These are phyloP conservation scores for Polyommatus iphigenia DNA, from an alignment of 2,888 invertebrate genomes.

Conservation along the genomic window DNA sequence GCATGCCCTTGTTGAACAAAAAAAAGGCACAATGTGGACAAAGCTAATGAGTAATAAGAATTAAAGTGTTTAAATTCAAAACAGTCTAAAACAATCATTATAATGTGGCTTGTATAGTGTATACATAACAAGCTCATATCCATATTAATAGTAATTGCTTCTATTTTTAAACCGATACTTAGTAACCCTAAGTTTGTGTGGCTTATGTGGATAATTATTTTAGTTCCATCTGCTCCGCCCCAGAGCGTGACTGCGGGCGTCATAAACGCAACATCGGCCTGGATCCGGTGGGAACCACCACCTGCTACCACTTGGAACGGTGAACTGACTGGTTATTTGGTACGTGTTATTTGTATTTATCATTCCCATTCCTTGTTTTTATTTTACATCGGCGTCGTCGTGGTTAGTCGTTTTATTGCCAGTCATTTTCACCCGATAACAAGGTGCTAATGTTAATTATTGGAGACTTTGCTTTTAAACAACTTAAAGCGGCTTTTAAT, in stretches of 20 bases:
- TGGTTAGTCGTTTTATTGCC: neutral
- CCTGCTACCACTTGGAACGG: slow-evolving; percentile 88
- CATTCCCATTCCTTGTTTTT: slow-evolving; percentile 33
- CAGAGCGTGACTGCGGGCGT: slow-evolving; percentile 89
- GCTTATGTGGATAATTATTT: slow-evolving; percentile 56
- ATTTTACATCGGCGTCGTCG: slow-evolving; percentile 10
- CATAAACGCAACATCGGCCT: slow-evolving; percentile 89
- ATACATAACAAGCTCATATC: slow-evolving; percentile 18
- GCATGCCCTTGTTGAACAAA: too few species aligned
- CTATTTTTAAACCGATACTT: slow-evolving; percentile 20
- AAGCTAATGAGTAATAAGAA: too few species aligned
- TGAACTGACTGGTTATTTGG: slow-evolving; percentile 92
- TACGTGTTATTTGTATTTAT: slow-evolving; percentile 64
- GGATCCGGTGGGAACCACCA: slow-evolving; percentile 91
- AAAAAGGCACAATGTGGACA: too few species aligned
- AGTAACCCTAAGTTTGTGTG: slow-evolving; percentile 21
- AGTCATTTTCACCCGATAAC: slow-evolving; percentile 5
- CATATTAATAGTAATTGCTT: slow-evolving; percentile 19
- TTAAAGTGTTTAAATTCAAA: neutral
- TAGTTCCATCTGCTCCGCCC: slow-evolving; percentile 89
- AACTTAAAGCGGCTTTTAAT: neutral
- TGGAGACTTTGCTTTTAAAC: neutral
- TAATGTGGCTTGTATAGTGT: neutral
- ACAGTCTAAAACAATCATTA: neutral
- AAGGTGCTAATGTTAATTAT: neutral